Evolutionary conservation across 2,888 invertebrate species (phyloP).

Genomic region (Linhomoeus sp.): DNA sequence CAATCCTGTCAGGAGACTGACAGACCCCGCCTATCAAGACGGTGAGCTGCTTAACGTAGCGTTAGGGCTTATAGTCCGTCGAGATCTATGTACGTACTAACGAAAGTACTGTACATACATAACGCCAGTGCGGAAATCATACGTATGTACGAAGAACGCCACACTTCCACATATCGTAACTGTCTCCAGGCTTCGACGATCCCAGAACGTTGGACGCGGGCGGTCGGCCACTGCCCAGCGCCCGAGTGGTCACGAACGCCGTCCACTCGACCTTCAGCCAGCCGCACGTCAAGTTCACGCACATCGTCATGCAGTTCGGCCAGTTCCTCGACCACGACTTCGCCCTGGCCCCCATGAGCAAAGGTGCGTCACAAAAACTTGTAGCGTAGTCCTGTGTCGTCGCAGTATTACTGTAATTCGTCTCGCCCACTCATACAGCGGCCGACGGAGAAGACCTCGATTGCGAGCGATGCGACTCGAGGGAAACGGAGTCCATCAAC

Average conservation of each 20-base stretch:
- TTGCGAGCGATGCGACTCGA: conserved; percentile 53
- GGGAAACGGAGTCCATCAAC: conserved; percentile 70
- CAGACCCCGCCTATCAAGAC: conserved; percentile 61
- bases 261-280: conserved; percentile 16
- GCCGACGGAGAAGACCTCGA: conserved; percentile 22
- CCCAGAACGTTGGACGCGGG: conserved; percentile 14
- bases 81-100: conserved; percentile 22
- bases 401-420: too few relatives aligned
- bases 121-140: conserved; percentile 50
- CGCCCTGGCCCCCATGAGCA: conserved; percentile 64
- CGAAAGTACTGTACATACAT: conserved; percentile 26
- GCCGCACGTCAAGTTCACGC: conserved; percentile 23
- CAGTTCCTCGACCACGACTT: conserved; percentile 84
- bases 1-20: conserved; percentile 57
- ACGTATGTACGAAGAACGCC: conserved; percentile 72
- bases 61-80: too few relatives aligned
- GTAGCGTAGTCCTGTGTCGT: too few relatives aligned
- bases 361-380: conserved; percentile 27
- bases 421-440: too few relatives aligned
- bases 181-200: conserved; percentile 16
- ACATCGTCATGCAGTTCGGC: conserved; percentile 64
- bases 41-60: too few relatives aligned
- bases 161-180: too few relatives aligned
- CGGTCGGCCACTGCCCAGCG: conserved; percentile 19
- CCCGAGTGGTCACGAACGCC: conserved; percentile 12